Evolutionary conservation across 1,140 invertebrate species (phyloP).

Genomic region (Octopus sinensis): DNA sequence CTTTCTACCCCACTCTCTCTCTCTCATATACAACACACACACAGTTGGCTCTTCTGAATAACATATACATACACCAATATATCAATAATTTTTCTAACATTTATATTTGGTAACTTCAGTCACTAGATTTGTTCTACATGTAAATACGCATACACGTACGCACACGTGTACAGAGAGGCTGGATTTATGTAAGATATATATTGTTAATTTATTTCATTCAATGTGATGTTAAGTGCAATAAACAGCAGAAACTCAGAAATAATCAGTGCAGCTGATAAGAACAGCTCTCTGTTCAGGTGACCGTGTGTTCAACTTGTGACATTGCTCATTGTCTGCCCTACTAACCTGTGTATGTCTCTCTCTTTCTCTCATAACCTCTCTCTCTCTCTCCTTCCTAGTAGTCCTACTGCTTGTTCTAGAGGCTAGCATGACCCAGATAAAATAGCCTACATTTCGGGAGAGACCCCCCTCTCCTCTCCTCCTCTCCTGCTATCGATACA

Average conservation of each 20-base stretch:
- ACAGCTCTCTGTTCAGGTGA: not conserved
- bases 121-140: not conserved
- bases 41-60: no score
- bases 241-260: not conserved
- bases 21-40: no score
- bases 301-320: not conserved
- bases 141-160: not conserved
- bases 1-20: no score
- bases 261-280: not conserved
- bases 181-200: not conserved
- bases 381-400: not conserved
- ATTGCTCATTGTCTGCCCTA: conserved; percentile 5
- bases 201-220: not conserved
- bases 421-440: conserved; percentile 8
- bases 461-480: not conserved
- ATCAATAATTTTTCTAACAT: no score
- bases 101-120: not conserved
- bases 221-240: not conserved
- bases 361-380: not conserved
- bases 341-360: not conserved
- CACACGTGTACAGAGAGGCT: not conserved
- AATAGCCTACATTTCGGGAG: conserved; percentile 11
- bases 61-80: no score
- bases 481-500: not conserved
- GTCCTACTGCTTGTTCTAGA: not conserved